These are phyloP conservation scores for Pantherophis alleghaniensis DNA, from an alignment of 2,797 vertebrate species.

Conservation along the genomic window DNA sequence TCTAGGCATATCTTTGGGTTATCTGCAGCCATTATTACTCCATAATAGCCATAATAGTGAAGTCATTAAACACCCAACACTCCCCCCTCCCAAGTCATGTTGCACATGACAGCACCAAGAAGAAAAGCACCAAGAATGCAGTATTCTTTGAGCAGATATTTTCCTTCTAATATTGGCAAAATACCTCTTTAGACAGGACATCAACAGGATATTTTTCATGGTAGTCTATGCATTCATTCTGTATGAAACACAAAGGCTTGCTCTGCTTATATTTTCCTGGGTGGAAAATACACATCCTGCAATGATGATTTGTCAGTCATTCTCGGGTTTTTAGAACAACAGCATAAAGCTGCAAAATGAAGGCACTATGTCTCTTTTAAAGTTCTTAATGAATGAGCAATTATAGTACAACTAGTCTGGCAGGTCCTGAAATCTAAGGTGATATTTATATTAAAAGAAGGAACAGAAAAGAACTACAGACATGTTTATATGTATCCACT, in stretches of 20 bases:
- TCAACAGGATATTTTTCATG: slow-evolving; percentile 66
- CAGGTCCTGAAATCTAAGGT: neutral
- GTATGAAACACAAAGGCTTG: slow-evolving; percentile 39
- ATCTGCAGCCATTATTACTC: neutral
- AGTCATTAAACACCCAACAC: slow-evolving; percentile 7
- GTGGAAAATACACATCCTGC: slow-evolving; percentile 68
- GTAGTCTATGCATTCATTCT: slow-evolving; percentile 40
- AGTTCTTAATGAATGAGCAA: slow-evolving; percentile 17
- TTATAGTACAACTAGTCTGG: neutral
- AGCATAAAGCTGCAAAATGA: slow-evolving; percentile 53
- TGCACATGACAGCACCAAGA: slow-evolving; percentile 51
- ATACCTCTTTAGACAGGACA: slow-evolving; percentile 53
- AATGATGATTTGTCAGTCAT: slow-evolving; percentile 66
- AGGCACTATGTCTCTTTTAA: slow-evolving; percentile 35
- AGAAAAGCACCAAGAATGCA: slow-evolving; percentile 52
- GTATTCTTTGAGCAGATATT: slow-evolving; percentile 55
- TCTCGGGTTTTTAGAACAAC: slow-evolving; percentile 67
- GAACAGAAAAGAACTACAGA: neutral
- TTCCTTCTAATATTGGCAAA: slow-evolving; percentile 59
- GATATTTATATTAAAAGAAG: accelerated
- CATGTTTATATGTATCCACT: neutral
- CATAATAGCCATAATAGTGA: neutral
- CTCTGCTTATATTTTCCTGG: slow-evolving; percentile 71
- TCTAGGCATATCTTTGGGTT: slow-evolving; percentile 1
- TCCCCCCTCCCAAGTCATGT: slow-evolving; percentile 30